These are phyloP conservation scores for Fukomys damarensis DNA, from an alignment of 2,113 vertebrate species.

Conservation along the genomic window DNA sequence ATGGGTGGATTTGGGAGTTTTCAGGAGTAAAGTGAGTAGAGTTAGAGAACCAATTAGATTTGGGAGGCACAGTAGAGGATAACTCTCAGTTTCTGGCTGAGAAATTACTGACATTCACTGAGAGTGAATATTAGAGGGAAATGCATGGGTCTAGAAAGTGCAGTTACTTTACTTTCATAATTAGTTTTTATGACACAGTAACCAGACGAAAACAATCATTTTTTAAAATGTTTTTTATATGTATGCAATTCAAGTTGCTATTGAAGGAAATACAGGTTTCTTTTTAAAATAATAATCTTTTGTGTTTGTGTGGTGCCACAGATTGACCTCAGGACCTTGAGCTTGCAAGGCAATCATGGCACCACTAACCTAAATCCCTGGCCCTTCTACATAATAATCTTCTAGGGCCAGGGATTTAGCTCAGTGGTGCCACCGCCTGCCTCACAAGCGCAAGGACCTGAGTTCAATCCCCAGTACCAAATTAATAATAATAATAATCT, in stretches of 20 bases:
- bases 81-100: not conserved
- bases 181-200: not conserved
- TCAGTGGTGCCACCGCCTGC: too few relatives aligned
- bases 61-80: not conserved
- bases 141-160: not conserved
- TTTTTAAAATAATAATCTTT: not conserved
- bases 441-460: too few relatives aligned
- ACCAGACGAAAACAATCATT: not conserved
- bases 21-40: not conserved
- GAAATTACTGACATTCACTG: not conserved
- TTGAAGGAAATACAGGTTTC: not conserved
- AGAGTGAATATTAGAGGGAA: not conserved
- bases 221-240: not conserved
- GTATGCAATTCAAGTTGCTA: not conserved
- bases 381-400: not conserved
- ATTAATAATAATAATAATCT: too few relatives aligned
- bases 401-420: too few relatives aligned
- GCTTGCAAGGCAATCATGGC: too few relatives aligned
- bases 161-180: not conserved
- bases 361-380: too few relatives aligned
- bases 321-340: too few relatives aligned
- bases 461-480: too few relatives aligned
- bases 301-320: too few relatives aligned
- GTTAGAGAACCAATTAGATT: not conserved
- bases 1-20: not conserved